Base-by-base conservation (phyloP, 2,797 vertebrate genomes). In the Pseudocheirus occidentalis region DNA sequence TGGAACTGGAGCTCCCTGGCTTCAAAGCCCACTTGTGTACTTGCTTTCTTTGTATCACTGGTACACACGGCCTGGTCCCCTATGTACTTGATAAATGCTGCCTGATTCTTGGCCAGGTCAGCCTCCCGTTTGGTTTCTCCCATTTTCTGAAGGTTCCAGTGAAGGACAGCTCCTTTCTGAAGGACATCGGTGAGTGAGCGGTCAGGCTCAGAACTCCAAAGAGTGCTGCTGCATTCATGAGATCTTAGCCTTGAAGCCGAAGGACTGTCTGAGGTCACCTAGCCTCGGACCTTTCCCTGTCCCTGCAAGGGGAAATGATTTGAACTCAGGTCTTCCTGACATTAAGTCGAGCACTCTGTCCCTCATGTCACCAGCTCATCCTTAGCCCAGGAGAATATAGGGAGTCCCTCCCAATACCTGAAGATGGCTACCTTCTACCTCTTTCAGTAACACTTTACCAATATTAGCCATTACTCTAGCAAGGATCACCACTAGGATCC, bases 131-230 rank as follows among this genome's bases (percentile, higher is more conserved):
- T 40, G 66, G 92, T 90, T 94, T 59, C 28, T 94, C 55, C 56
- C 89, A 31, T 50, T 89, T 46, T 56, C 62, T n/a, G 34, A 66
- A 53, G 52, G 92, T 96, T 94, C 62, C 81, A 54, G 11, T 73
- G 55, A 95, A 27, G 14, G 55, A 53, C 56, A 90, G 46, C 90
- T 96, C 40, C 50, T 12, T 94, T 94, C 24, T 89, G 50, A 52
- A 52, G 91, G 89, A 93, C 90, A 94, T 87, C 21, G 11, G 66
- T 13, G 55, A 87, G 94, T n/a, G 14, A 91, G 0, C n/a, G 6
- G 52, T 16, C 55, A 21, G 27, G 31, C 34, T 73, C 16, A 53
- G 92, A 92, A n/a, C 62, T 53, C 46, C 46, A 62, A 53, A 52
- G 29, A 92, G 12, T 9, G 46, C 73, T 21, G 40, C 66, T 40